Percentiles rank a stretch among this genome's conserved stretches.
Conservation (phyloP, 2,888 invertebrate species). For the Celastrina argiolus region DNA sequence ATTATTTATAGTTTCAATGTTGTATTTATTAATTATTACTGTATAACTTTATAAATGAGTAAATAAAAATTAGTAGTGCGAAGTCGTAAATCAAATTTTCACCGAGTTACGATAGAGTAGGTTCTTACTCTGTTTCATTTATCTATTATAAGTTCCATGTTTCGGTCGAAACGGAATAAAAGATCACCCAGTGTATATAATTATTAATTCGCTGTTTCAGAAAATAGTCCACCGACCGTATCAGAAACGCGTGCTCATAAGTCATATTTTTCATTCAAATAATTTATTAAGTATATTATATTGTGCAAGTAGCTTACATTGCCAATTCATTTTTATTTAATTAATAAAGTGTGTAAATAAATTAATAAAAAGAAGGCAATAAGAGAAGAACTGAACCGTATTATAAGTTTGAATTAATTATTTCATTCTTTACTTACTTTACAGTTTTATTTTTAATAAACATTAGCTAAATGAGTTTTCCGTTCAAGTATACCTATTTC, state of each 20-base stretch:
- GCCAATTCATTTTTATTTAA: not conserved
- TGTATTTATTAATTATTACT: no score
- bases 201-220: not conserved
- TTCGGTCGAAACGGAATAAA: no score
- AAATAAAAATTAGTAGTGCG: no score
- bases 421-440: not conserved
- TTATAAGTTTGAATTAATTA: conserved; percentile 2
- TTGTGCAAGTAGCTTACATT: not conserved
- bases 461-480: not conserved
- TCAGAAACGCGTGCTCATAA: not conserved
- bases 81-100: no score
- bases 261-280: not conserved
- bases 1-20: no score
- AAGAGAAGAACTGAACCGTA: not conserved
- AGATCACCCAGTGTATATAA: no score
- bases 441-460: not conserved
- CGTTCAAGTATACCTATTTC: not conserved
- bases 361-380: not conserved
- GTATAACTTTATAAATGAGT: no score
- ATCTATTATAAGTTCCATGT: no score
- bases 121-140: no score
- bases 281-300: not conserved
- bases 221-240: not conserved
- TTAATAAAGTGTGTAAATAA: not conserved
- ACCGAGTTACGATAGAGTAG: no score